phyloP scores from a whole-genome alignment of 1,140 invertebrate genomes.

The Pomacea maculata region DNA sequence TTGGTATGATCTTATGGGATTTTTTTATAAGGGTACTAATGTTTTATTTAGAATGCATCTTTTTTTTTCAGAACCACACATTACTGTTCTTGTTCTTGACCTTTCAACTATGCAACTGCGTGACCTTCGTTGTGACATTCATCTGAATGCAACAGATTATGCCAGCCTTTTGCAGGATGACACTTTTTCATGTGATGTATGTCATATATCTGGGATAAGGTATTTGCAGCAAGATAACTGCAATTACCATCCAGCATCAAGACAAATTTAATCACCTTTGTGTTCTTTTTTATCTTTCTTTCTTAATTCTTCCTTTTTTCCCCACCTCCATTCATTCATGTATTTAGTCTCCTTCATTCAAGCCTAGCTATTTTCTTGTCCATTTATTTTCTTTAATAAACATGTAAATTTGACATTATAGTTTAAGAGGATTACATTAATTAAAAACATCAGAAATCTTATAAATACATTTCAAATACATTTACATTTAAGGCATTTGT shows the following conservation, averaged over 20 bases:
- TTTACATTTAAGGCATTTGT: background rate
- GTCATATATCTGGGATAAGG: conserved; percentile 1
- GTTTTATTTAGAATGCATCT: background rate
- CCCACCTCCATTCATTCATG: background rate
- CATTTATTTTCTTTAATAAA: conserved; percentile 9
- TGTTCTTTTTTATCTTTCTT: background rate
- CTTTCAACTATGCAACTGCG: conserved; percentile 34
- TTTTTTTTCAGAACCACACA: conserved; percentile 36
- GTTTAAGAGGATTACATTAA: background rate
- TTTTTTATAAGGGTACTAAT: background rate
- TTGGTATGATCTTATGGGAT: background rate
- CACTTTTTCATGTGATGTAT: conserved; percentile 39
- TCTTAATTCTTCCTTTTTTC: background rate
- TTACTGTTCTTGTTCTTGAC: conserved; percentile 42
- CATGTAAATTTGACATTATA: too few species aligned
- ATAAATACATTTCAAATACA: background rate
- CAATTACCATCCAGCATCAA: background rate
- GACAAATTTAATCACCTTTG: background rate
- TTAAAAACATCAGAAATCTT: background rate
- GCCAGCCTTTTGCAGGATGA: conserved; percentile 26
- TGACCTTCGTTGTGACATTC: conserved; percentile 40
- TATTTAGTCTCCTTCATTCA: too few species aligned
- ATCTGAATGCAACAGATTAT: conserved; percentile 31
- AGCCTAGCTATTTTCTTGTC: background rate
- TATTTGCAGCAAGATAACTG: background rate